Evolutionary conservation across 1,140 invertebrate species (phyloP).

Genomic region (Asobara japonica): DNA sequence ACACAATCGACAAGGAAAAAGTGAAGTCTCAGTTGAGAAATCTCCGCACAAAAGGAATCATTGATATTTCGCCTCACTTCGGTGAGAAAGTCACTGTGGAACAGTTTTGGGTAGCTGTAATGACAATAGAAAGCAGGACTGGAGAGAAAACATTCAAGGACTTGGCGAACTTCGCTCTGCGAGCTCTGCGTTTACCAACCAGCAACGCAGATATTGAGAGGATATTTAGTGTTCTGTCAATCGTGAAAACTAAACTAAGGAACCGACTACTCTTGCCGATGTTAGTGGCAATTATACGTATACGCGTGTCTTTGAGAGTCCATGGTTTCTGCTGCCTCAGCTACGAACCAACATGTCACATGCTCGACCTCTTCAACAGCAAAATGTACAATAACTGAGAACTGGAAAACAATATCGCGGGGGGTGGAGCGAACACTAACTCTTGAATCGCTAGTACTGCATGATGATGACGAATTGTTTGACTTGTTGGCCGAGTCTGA

Average conservation of each 20-base stretch:
- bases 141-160: constrained; percentile 38
- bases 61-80: background rate
- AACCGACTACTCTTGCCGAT: constrained; percentile 35
- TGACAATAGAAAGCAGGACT: constrained; percentile 37
- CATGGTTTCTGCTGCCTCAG: constrained; percentile 30
- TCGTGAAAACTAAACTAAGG: constrained; percentile 38
- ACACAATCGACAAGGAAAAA: background rate
- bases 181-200: constrained; percentile 37
- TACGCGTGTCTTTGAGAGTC: constrained; percentile 27
- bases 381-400: background rate
- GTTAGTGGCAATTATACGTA: constrained; percentile 39
- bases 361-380: background rate
- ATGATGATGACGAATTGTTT: background rate
- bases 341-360: background rate
- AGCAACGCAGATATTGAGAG: constrained; percentile 46
- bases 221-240: constrained; percentile 41
- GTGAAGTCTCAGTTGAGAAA: background rate
- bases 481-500: background rate
- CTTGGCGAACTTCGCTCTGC: constrained; percentile 33
- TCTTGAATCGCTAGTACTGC: background rate
- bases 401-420: background rate
- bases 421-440: background rate
- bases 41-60: background rate
- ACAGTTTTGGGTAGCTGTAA: constrained; percentile 41
- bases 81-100: background rate